Conservation (phyloP, 2,797 vertebrate genomes). For the Channallabes apus region DNA sequence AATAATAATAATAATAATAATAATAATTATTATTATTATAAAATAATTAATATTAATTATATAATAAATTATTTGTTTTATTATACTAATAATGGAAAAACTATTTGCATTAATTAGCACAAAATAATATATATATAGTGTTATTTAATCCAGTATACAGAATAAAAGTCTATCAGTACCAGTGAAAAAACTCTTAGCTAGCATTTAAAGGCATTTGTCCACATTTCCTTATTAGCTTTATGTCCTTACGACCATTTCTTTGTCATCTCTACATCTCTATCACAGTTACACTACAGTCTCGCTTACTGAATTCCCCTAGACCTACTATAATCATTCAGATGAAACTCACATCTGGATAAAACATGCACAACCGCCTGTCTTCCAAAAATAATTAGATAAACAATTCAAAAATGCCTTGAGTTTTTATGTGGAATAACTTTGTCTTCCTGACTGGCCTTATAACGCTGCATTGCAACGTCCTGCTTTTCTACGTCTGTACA, state of each 20-base stretch:
- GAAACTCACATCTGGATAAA: not conserved
- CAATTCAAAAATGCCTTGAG: not conserved
- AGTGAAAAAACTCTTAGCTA: not conserved
- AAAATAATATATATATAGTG: not conserved
- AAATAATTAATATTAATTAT: too few relatives aligned
- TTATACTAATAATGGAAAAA: too few relatives aligned
- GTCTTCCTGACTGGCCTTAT: not conserved
- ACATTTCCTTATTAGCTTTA: not conserved
- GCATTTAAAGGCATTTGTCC: not conserved
- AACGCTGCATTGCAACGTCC: not conserved
- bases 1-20: too few relatives aligned
- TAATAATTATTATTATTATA: too few relatives aligned
- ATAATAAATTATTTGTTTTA: too few relatives aligned
- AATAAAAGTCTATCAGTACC: not conserved
- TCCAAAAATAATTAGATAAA: not conserved
- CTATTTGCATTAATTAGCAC: too few relatives aligned
- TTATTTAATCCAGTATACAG: not conserved
- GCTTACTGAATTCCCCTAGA: not conserved
- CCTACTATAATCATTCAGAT: not conserved
- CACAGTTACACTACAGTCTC: not conserved
- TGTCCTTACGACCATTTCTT: not conserved
- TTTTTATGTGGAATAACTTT: not conserved
- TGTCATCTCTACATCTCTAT: not conserved
- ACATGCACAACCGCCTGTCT: not conserved
- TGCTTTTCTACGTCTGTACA: too few relatives aligned